Evolutionary conservation across 2,797 vertebrate species (phyloP).

Genomic region (Darevskia mixta): DNA sequence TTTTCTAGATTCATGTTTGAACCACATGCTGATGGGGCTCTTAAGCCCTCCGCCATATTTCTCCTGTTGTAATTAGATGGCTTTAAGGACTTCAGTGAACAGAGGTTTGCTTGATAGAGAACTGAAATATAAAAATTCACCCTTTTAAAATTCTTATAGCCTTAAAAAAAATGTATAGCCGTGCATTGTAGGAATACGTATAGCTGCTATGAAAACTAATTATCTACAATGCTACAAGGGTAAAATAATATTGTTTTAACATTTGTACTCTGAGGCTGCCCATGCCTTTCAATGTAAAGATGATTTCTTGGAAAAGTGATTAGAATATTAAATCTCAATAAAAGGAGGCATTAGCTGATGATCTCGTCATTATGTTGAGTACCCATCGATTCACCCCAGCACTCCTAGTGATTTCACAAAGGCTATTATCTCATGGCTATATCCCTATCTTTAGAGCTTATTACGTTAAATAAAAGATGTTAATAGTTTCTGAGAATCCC

Average conservation of each 20-base stretch:
- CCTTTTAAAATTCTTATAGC: constrained; percentile 64
- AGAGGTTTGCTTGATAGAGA: constrained; percentile 55
- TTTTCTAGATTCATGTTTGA: constrained; percentile 21
- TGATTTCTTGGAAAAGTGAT: constrained; percentile 82
- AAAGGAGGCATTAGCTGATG: constrained; percentile 75
- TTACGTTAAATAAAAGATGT: constrained; percentile 82
- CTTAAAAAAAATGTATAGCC: constrained; percentile 26
- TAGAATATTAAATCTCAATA: constrained; percentile 74
- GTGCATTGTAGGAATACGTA: constrained; percentile 61
- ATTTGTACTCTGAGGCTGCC: constrained; percentile 72
- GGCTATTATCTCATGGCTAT: constrained; percentile 74
- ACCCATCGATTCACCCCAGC: constrained; percentile 74
- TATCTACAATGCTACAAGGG: constrained; percentile 69
- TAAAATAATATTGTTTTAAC: constrained; percentile 75
- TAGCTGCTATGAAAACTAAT: constrained; percentile 69
- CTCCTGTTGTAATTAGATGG: constrained; percentile 49
- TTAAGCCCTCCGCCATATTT: constrained; percentile 41
- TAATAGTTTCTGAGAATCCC: constrained; percentile 82
- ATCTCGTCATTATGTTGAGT: constrained; percentile 75
- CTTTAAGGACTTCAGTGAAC: constrained; percentile 53
- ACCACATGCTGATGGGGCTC: neutral
- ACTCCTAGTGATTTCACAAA: constrained; percentile 75
- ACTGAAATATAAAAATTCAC: constrained; percentile 58
- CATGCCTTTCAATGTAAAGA: constrained; percentile 75
- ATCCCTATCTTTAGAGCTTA: constrained; percentile 74